A percentile compares a stretch with the other conserved stretches of the same genome.
Evolutionary conservation across 2,797 vertebrate species (phyloP).

Genomic region (Enteromius fasciolatus): DNA sequence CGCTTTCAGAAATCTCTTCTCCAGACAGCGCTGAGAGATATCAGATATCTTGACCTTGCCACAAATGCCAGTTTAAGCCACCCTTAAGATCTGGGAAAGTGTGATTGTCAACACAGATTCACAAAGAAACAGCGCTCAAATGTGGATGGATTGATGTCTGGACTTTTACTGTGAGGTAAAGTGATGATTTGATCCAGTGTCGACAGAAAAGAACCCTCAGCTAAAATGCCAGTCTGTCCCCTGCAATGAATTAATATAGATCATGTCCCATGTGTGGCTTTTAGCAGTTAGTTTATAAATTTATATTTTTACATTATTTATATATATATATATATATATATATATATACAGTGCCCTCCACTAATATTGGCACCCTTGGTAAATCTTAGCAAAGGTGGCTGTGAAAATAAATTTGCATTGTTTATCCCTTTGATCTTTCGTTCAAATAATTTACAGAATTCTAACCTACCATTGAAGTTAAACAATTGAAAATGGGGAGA

Average conservation of each 20-base stretch:
- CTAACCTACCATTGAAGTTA: too few species aligned
- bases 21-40: constrained; percentile 75
- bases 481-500: too few species aligned
- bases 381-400: too few species aligned
- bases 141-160: neutral
- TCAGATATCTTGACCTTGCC: neutral
- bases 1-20: constrained; percentile 91
- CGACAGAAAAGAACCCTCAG: neutral
- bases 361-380: too few species aligned
- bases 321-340: too few species aligned
- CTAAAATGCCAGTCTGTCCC: constrained; percentile 16
- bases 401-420: too few species aligned
- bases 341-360: too few species aligned
- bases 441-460: too few species aligned
- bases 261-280: neutral
- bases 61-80: constrained; percentile 21
- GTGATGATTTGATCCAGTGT: neutral
- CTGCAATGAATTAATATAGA: constrained; percentile 16
- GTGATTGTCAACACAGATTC: constrained; percentile 28
- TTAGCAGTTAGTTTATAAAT: neutral
- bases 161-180: constrained; percentile 6
- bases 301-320: neutral
- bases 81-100: constrained; percentile 21
- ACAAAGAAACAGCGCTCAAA: neutral
- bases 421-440: too few species aligned